Evolutionary conservation across 2,113 vertebrate genomes (phyloP).

Genomic region (Cinclus cinclus): DNA sequence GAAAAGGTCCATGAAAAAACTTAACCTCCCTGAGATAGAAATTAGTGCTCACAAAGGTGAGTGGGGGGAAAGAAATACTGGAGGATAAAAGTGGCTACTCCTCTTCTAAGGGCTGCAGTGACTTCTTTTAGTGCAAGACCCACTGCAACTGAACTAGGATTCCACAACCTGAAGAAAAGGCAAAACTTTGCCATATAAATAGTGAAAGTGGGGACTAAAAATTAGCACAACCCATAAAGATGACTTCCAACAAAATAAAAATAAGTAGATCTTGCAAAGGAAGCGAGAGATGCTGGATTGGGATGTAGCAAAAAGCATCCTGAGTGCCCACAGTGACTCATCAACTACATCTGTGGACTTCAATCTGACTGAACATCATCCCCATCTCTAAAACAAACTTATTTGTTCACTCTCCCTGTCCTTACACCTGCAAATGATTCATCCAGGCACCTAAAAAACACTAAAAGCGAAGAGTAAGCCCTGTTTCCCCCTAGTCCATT

Average conservation of each 20-base stretch:
- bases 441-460: not conserved
- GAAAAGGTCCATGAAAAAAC: not conserved
- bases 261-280: not conserved
- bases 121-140: not conserved
- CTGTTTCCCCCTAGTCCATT: rapidly evolving
- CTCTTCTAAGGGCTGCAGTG: not conserved
- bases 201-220: not conserved
- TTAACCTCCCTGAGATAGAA: not conserved
- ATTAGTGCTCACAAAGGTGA: not conserved
- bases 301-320: not conserved
- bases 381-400: not conserved
- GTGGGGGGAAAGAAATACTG: not conserved
- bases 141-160: not conserved
- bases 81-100: not conserved
- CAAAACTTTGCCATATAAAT: not conserved
- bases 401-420: not conserved
- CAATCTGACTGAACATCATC: not conserved
- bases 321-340: not conserved
- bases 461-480: not conserved
- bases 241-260: not conserved
- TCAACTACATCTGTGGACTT: not conserved
- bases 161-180: not conserved
- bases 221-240: rapidly evolving
- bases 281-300: not conserved
- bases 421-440: not conserved